Evolutionary conservation across 2,888 invertebrate species (phyloP).

Genomic region (Agonopterix alstromeriana): DNA sequence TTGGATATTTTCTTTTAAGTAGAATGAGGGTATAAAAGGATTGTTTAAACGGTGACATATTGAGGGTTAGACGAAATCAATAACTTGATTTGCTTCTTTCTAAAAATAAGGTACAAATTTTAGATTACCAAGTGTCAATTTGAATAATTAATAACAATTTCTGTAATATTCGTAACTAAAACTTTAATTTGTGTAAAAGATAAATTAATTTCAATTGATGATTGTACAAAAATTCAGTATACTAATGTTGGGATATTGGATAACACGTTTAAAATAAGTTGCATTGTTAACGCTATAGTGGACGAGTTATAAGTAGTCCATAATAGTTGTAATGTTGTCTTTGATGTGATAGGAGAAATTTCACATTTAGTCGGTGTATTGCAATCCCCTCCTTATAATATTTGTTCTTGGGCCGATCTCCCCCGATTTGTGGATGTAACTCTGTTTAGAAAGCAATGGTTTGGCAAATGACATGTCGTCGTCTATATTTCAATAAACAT

Average conservation of each 20-base stretch:
- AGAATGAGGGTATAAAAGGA: constrained; percentile 35
- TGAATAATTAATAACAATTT: constrained; percentile 20
- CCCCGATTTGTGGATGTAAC: constrained; percentile 36
- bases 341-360: constrained; percentile 58
- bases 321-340: constrained; percentile 62
- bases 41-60: constrained; percentile 32
- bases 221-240: constrained; percentile 42
- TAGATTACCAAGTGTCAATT: constrained; percentile 59
- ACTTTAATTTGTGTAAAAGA: constrained; percentile 6
- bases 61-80: constrained; percentile 35
- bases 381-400: constrained; percentile 40
- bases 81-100: constrained; percentile 45
- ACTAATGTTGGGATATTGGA: constrained; percentile 36
- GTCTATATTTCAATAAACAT: neutral
- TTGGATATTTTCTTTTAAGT: constrained; percentile 40
- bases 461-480: constrained; percentile 10
- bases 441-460: constrained; percentile 23
- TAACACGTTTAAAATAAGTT: constrained; percentile 59
- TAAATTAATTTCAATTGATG: constrained; percentile 21
- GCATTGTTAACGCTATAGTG: constrained; percentile 61
- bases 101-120: constrained; percentile 58
- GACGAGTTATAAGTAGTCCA: constrained; percentile 50
- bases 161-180: constrained; percentile 12
- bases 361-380: constrained; percentile 65
- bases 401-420: constrained; percentile 48